These are phyloP conservation scores for Ibycter americanus DNA, from an alignment of 2,797 vertebrate species.

Conservation along the genomic window DNA sequence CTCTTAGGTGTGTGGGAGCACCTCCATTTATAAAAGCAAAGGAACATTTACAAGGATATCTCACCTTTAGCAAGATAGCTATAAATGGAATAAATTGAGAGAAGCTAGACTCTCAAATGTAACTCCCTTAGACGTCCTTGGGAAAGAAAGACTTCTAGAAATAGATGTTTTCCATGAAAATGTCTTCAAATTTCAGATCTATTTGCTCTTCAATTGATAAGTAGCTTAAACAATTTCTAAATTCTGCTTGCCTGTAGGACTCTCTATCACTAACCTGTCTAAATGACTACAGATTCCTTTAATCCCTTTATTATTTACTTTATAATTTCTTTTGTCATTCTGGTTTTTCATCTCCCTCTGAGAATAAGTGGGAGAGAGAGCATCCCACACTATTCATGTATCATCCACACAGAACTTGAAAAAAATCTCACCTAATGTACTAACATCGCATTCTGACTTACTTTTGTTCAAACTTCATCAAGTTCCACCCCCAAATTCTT, in stretches of 20 bases:
- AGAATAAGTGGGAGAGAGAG: constrained; percentile 57
- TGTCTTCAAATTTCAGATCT: constrained; percentile 4
- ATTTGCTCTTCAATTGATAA: constrained; percentile 2
- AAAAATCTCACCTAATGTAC: constrained; percentile 41
- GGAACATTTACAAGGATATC: constrained; percentile 8
- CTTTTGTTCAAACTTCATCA: constrained; percentile 34
- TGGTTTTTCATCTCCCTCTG: constrained; percentile 50
- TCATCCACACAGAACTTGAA: constrained; percentile 27
- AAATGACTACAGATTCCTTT: constrained; percentile 22
- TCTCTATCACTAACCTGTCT: constrained; percentile 2
- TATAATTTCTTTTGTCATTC: constrained; percentile 48
- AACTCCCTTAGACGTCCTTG: neutral
- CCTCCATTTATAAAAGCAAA: neutral
- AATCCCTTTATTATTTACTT: constrained; percentile 59
- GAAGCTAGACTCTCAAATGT: neutral
- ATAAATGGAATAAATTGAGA: constrained; percentile 24
- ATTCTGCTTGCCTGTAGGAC: constrained; percentile 5
- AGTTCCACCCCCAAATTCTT: constrained; percentile 44
- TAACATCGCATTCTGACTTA: constrained; percentile 13
- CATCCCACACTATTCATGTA: constrained; percentile 51
- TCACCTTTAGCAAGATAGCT: constrained; percentile 36
- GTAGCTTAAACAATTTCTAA: constrained; percentile 38
- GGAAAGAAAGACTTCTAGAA: constrained; percentile 39
- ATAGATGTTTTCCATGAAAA: constrained; percentile 34
- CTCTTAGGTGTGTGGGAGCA: neutral